A percentile compares a stretch with the other conserved stretches of the same genome.
Evolutionary conservation across 1,140 invertebrate species (phyloP).

Genomic region (Listronotus oregonensis): DNA sequence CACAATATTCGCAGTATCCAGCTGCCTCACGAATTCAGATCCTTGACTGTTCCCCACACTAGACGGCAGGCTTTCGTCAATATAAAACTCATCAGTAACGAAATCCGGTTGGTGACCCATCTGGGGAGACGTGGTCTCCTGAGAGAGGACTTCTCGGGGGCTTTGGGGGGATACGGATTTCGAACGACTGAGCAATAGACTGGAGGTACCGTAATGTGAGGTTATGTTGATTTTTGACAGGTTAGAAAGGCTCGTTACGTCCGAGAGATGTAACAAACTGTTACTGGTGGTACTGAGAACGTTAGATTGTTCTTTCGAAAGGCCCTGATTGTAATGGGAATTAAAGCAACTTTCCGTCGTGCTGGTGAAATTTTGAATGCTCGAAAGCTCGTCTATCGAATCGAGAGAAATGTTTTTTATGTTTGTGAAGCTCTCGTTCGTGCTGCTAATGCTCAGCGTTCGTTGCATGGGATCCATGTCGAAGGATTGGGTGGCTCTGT

Average conservation of each 20-base stretch:
- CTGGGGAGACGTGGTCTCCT: conserved; percentile 47
- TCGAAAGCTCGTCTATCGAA: conserved; percentile 52
- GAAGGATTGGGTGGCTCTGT: conserved; percentile 36
- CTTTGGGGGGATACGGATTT: conserved; percentile 52
- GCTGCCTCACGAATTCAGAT: conserved; percentile 55
- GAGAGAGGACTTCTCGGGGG: conserved; percentile 43
- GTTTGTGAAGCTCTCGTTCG: conserved; percentile 53
- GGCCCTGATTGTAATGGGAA: conserved; percentile 51
- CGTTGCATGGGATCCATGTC: conserved; percentile 38
- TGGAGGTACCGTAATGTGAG: conserved; percentile 25
- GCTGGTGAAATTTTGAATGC: conserved; percentile 47
- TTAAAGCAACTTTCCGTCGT: conserved; percentile 52
- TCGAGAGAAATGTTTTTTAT: conserved; percentile 53
- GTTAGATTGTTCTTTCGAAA: conserved; percentile 14
- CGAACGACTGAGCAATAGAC: conserved; percentile 43
- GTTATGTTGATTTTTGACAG: conserved; percentile 4
- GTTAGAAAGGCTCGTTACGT: conserved; percentile 9
- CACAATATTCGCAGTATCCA: conserved; percentile 67
- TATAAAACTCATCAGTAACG: conserved; percentile 81
- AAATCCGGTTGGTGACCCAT: conserved; percentile 63
- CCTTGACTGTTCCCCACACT: conserved; percentile 62
- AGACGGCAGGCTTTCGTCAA: conserved; percentile 80
- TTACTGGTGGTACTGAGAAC: conserved; percentile 14
- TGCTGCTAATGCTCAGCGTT: conserved; percentile 45
- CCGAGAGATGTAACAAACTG: conserved; percentile 25